Evolutionary conservation across 2,113 vertebrate genomes (phyloP).

Genomic region (Poeciliopsis turrubarensis): DNA sequence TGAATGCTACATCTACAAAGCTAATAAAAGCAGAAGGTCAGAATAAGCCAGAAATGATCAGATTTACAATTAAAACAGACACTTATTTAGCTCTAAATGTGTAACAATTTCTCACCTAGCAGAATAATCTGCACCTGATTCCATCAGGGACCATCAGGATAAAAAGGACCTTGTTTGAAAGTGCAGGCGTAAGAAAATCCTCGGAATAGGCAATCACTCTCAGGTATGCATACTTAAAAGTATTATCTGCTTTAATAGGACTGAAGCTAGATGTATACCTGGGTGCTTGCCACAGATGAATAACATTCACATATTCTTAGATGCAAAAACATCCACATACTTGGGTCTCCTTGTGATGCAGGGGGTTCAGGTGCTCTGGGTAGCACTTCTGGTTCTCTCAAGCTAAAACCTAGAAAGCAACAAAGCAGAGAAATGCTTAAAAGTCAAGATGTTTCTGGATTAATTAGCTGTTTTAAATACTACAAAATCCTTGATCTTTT

Average conservation of each 20-base stretch:
- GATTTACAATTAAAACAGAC: neutral
- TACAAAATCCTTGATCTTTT: neutral
- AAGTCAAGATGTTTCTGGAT: no score
- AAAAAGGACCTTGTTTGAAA: neutral
- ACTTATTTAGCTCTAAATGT: neutral
- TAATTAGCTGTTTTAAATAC: neutral
- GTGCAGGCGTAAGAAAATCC: neutral
- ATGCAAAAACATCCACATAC: slow-evolving; percentile 74
- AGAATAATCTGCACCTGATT: neutral
- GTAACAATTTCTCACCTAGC: neutral
- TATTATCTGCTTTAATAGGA: neutral
- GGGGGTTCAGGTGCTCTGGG: slow-evolving; percentile 76
- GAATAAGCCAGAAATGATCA: neutral
- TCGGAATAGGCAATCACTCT: neutral
- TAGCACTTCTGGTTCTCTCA: slow-evolving; percentile 81
- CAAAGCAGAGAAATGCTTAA: no score
- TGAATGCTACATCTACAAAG: neutral
- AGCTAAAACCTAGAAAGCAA: slow-evolving; percentile 79
- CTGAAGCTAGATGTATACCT: neutral
- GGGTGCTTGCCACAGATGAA: neutral
- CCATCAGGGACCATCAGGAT: neutral
- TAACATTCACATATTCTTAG: neutral
- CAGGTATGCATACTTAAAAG: neutral
- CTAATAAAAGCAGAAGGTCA: neutral
- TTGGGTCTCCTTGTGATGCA: slow-evolving; percentile 86